These are phyloP conservation scores for Triplophysa bombifrons DNA, from an alignment of 2,797 vertebrate species.

Conservation along the genomic window DNA sequence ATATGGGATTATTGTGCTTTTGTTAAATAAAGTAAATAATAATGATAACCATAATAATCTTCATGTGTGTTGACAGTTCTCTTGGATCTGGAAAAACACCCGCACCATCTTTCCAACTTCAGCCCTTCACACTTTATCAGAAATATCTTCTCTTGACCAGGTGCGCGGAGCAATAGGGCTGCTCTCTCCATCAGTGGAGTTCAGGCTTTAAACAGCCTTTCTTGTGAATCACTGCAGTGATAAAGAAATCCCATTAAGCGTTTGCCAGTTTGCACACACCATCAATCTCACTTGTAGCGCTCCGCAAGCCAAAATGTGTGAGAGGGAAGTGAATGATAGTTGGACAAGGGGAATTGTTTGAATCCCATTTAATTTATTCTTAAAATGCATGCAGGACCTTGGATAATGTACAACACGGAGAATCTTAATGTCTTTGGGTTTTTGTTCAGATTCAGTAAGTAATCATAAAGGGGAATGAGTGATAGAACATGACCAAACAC, in stretches of 20 bases:
- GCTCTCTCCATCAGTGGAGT: conserved; percentile 35
- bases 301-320: conserved; percentile 22
- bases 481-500: conserved; percentile 18
- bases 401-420: not conserved
- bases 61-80: not conserved
- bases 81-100: conserved; percentile 11
- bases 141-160: conserved; percentile 12
- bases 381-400: not conserved
- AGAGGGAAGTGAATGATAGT: conserved; percentile 24
- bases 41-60: not conserved
- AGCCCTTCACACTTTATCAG: conserved; percentile 35
- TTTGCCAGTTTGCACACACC: conserved; percentile 45
- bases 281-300: conserved; percentile 42
- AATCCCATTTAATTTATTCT: conserved; percentile 1
- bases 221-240: conserved; percentile 39
- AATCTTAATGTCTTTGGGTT: not conserved
- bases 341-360: conserved; percentile 14
- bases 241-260: conserved; percentile 54
- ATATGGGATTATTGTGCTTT: not conserved
- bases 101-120: not conserved
- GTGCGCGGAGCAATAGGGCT: conserved; percentile 11
- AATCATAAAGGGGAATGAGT: conserved; percentile 3
- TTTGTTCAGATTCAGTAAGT: not conserved
- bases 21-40: not conserved
- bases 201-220: conserved; percentile 13